Base-by-base conservation (phyloP, 2,797 vertebrate genomes). In the Etheostoma nigrum region DNA sequence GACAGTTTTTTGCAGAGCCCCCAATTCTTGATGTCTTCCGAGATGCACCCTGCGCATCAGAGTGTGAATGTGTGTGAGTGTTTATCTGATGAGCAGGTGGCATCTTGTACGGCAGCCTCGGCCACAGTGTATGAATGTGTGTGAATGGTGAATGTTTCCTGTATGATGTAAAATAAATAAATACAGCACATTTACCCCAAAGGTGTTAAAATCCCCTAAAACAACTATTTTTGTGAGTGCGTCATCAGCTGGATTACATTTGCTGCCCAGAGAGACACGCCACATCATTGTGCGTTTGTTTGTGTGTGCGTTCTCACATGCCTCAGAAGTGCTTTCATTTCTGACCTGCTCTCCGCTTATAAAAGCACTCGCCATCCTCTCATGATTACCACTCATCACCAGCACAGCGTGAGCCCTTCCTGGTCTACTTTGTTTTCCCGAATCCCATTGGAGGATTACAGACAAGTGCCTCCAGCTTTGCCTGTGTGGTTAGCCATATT, bases 371-470 rank as follows among this genome's bases (percentile, higher is more conserved):
- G 23, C 64, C 67, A 40, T 72, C 15, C 14, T 78, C 76, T 82
- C 78, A 69, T 83, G 78, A 71, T 81, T 81, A 64, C 75, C 72
- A 14, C 52, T 81, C 76, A 77, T 86, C 78, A 75, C 59, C 42
- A 0, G 40, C 83, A 74, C 81, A 84, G 83, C 59, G 2, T 12
- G 81, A 68, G 68, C 7, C 15, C 63, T 78, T 79, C 79, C 79
- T 68, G 68, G 60, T 74, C 33, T 51, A 60, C 79, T 84, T 81
- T 86, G 77, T 84, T 83, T 82, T 54, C 53, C 63, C 19, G 49
- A 76, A 44, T 81, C 82, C 74, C 57, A 73, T 64, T 76, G 74
- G 63, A 82, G 74, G 68, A 74, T 76, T 72, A 77, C 47, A 70
- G 67, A 67, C 4, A 58, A 67, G 60, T 18, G 59, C 73, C 64